Conservation (phyloP, 2,113 vertebrate genomes). For the Zeus faber region DNA sequence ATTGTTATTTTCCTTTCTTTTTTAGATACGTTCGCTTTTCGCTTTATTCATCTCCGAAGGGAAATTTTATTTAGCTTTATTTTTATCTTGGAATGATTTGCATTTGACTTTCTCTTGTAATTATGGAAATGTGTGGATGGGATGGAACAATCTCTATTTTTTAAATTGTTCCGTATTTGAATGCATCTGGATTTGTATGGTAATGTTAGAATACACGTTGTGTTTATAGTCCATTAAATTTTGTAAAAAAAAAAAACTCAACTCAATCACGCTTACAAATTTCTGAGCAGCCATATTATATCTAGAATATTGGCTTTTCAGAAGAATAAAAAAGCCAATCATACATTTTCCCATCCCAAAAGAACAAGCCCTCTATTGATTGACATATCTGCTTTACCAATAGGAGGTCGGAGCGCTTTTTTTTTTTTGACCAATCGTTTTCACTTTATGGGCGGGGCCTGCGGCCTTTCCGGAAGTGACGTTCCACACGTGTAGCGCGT, state of each 20-base stretch:
- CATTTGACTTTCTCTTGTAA: too few relatives aligned
- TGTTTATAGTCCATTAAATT: neutral
- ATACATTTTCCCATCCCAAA: too few relatives aligned
- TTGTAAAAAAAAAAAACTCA: neutral
- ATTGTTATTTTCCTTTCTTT: too few relatives aligned
- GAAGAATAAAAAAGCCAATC: neutral
- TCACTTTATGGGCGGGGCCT: neutral
- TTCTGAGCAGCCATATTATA: neutral
- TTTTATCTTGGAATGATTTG: too few relatives aligned
- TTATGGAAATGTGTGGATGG: too few relatives aligned
- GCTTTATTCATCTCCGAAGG: too few relatives aligned
- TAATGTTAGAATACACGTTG: neutral
- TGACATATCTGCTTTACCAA: slow-evolving; percentile 32
- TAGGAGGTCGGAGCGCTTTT: slow-evolving; percentile 32
- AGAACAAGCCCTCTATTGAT: slow-evolving; percentile 6
- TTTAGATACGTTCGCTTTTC: too few relatives aligned
- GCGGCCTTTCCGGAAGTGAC: slow-evolving; percentile 53
- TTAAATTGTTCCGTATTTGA: neutral
- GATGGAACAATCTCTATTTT: too few relatives aligned
- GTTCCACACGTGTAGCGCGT: slow-evolving; percentile 37
- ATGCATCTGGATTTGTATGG: neutral
- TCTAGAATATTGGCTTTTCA: neutral
- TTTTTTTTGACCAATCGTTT: slow-evolving; percentile 1
- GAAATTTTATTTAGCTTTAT: too few relatives aligned
- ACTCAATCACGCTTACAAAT: too few relatives aligned